Conservation (phyloP, 92 coral and sea anemone genomes). For the Ricordea florida region DNA sequence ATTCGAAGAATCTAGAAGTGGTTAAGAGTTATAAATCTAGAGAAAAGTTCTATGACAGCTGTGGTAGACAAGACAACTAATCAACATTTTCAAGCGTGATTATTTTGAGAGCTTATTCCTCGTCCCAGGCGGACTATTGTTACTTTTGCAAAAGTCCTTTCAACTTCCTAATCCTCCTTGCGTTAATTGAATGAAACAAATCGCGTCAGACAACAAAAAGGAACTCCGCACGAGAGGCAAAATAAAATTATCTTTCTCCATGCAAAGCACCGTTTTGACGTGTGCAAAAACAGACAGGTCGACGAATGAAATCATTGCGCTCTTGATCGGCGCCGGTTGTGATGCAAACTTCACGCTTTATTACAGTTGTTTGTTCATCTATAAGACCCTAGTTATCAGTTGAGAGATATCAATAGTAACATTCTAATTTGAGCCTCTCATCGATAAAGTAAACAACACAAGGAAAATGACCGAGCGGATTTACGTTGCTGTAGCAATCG, state of each 20-base stretch:
- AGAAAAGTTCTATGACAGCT: too few relatives aligned
- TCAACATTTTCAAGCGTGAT: background rate
- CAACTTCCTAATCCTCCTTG: slow-evolving; percentile 29
- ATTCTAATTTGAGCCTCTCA: slow-evolving; percentile 29
- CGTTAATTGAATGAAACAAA: slow-evolving; percentile 15
- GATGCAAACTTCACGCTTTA: too few relatives aligned
- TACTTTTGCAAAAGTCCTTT: slow-evolving; percentile 8
- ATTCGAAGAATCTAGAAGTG: slow-evolving; percentile 43
- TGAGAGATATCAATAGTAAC: slow-evolving; percentile 6
- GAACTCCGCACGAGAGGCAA: background rate
- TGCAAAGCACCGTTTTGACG: background rate
- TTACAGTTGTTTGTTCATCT: too few relatives aligned
- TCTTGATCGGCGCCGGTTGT: too few relatives aligned
- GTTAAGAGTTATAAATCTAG: slow-evolving; percentile 27
- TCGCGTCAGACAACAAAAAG: slow-evolving; percentile 4
- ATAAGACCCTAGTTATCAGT: background rate
- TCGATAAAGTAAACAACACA: slow-evolving; percentile 12
- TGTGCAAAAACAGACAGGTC: background rate
- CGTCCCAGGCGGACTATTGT: slow-evolving; percentile 10
- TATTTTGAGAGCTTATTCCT: background rate
- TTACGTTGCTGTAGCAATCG: background rate
- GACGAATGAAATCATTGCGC: background rate
- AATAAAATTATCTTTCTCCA: background rate
- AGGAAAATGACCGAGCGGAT: background rate
- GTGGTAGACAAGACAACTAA: too few relatives aligned